Base-by-base conservation (phyloP, 2,113 vertebrate species). In the Protomyctophum bolini region DNA sequence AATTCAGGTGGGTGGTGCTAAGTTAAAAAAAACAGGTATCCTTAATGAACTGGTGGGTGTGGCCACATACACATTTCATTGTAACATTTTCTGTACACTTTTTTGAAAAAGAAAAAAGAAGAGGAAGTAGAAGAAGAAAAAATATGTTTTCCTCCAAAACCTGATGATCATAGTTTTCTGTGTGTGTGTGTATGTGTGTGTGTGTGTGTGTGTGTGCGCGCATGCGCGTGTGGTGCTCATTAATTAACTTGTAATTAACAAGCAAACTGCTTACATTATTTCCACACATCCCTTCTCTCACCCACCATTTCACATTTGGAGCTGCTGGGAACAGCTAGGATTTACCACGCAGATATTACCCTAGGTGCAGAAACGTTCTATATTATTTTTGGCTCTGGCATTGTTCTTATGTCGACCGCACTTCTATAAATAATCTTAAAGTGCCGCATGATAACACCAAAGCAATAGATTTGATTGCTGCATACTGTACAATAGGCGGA, bases 341-440 rank as follows among this genome's bases (percentile, higher is more conserved):
- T 82, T 86, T 65, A 70, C 72, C 73, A 47, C 41, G 65, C 78
- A 49, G 64, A 56, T 77, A 66, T 59, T 66, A 41, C 33, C 5
- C 3, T 41, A 48, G 50, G 58, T 69, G 70, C 69, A 73, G 57
- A 67, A 58, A 58, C 76, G 80, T 41, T 41, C 33, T 41, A 85
- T 49, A 10, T 79, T 49, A 10, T 79, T 76, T 78, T 70, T 48
- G 52, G 63, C 63, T 28, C 55, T 55, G 68, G 66, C 68, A 67
- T 66, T 58, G 76, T 63, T 69, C 74, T 69, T 81, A 67, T 75
- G 72, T 66, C 88, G 78, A 57, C 80, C 69, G 68, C 41, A 41
- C 72, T 47, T 81, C 81, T 75, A 79, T 75, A 85, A 91, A 91
- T 91, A 91, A 81, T 76, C 70, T 21, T 65, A 55, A 75, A 58